Base-by-base conservation (phyloP, 2,113 vertebrate genomes). In the Poecile atricapillus region DNA sequence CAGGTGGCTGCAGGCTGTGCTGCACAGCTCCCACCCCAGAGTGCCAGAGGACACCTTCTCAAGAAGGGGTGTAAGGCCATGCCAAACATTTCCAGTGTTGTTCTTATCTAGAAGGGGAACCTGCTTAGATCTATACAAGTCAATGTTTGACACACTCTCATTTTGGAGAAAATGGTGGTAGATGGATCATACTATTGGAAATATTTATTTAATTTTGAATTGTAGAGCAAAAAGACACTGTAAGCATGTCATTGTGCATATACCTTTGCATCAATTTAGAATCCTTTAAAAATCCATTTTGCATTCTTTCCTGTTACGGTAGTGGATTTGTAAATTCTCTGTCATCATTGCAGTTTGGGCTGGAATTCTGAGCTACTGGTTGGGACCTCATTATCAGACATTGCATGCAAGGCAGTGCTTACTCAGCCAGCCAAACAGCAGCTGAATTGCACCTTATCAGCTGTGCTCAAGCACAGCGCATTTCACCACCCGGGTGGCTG, bases 1-100 rank as follows among this genome's bases (percentile, higher is more conserved):
- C 23, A 27, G 23, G 56, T 0, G 11, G 59, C 69, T 31, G 41
- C 0, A 0, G 37, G 39, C 37, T 7, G 5, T 23, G 73, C 49
- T 2, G 4, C 35, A 24, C 59, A 22, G 62, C 43, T 79, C 50
- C 4, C 5, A 33, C 13, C 15, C 4, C 0, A 10, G 7, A 39
- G 28, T 5, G 62, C 39, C 27, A 30, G 28, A 47, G 13, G 24
- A 59, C 52, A 22, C 1, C 1, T 43, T 52, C 49, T 28, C 55
- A 27, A 65, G 37, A 52, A 56, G 17, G 20, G 41, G 4, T 0
- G 0, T 60, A 56, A 73, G 63, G 13, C 59, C 30, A 1, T 7
- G n/a, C n/a, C 35, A 28, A 68, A 30, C 17, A 25, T 60, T 76
- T 43, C 60, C 35, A 60, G 5, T 0, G 2, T 16, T 71, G 16